Conservation (phyloP, 2,797 vertebrate species). For the Mus caroli region DNA sequence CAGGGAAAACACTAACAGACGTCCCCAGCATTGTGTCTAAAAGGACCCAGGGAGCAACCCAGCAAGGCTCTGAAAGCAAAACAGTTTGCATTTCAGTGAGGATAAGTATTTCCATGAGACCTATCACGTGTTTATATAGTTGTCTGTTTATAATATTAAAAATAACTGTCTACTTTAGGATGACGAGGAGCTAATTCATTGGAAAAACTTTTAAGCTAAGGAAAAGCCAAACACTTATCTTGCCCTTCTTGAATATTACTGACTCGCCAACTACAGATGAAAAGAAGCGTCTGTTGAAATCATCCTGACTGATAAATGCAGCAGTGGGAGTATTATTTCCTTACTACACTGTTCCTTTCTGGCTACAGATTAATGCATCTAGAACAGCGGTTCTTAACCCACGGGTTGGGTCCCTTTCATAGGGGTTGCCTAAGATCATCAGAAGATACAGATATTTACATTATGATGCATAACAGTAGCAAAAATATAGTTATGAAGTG, state of each 20-base stretch:
- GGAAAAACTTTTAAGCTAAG: constrained; percentile 33
- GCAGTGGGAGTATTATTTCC: background rate
- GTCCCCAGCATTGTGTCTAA: background rate
- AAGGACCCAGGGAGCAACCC: background rate
- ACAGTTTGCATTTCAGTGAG: background rate
- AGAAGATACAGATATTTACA: background rate
- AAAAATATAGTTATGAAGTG: background rate
- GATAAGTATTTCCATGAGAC: background rate
- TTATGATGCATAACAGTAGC: background rate
- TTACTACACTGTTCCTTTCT: background rate
- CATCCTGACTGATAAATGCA: background rate
- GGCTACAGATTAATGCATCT: background rate
- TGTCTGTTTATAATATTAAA: constrained; percentile 24
- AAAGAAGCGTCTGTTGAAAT: constrained; percentile 26
- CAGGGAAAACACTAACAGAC: background rate
- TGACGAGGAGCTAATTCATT: background rate
- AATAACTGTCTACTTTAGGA: constrained; percentile 33
- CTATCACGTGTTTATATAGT: background rate
- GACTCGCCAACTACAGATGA: background rate
- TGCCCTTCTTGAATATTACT: background rate
- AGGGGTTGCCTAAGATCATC: background rate
- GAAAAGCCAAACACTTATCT: constrained; percentile 26
- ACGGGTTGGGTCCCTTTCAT: background rate
- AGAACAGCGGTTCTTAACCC: background rate
- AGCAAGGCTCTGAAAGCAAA: background rate